phyloP scores from a whole-genome alignment of 30 jellyfish, hydroid and myxozoan species.

The Aurelia sp. region DNA sequence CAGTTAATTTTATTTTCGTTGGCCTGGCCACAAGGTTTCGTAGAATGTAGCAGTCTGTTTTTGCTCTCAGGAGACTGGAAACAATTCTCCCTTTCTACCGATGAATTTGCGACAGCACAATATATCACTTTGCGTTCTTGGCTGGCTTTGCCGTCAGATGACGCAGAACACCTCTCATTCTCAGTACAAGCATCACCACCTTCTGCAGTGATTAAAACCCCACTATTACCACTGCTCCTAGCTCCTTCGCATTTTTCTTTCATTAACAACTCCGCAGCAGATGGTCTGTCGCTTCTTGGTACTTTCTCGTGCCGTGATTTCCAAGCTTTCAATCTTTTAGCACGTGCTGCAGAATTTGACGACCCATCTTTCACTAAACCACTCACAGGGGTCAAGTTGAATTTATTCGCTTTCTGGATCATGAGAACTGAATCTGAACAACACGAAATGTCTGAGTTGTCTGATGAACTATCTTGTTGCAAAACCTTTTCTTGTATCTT shows the following conservation, averaged over 20 bases:
- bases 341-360: constrained; percentile 21
- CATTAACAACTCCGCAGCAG: background rate
- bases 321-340: constrained; percentile 47
- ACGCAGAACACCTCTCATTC: background rate
- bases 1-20: background rate
- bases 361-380: constrained; percentile 33
- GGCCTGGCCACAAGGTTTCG: background rate
- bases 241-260: background rate
- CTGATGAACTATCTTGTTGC: constrained; percentile 43
- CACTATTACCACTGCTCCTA: background rate
- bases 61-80: background rate
- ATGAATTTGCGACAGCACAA: background rate
- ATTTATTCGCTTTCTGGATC: constrained; percentile 39
- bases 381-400: constrained; percentile 42
- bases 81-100: background rate
- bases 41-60: background rate
- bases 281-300: background rate
- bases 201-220: background rate
- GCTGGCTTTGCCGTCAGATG: background rate
- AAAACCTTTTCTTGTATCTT: constrained; percentile 12
- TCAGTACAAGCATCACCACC: background rate
- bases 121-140: background rate
- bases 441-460: constrained; percentile 20
- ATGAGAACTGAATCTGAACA: constrained; percentile 38
- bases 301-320: constrained; percentile 28